phyloP scores from a whole-genome alignment of 2,888 invertebrate species.

The Rhagonycha lutea region DNA sequence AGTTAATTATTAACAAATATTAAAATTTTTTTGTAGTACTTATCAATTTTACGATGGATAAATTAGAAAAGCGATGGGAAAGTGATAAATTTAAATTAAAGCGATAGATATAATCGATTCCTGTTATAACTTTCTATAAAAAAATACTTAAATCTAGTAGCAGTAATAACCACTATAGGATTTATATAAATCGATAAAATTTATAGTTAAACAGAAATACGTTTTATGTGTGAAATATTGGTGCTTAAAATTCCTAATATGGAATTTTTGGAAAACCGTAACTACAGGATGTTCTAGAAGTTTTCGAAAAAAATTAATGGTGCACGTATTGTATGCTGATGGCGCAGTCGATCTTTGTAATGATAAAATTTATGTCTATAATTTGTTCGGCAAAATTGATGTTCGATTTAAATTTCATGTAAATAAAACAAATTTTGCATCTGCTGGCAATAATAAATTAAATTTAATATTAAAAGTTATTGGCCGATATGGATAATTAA shows the following conservation, averaged over 20 bases:
- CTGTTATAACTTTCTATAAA: not conserved
- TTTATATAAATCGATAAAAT: not conserved
- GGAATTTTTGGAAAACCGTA: not conserved
- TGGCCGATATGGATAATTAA: conserved; percentile 3
- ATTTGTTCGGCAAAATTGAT: not conserved
- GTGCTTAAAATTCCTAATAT: not conserved
- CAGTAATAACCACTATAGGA: not conserved
- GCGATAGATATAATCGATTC: not conserved
- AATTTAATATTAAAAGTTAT: not conserved
- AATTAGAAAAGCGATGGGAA: not conserved
- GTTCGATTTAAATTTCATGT: not conserved
- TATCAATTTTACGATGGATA: not conserved
- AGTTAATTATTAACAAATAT: not conserved
- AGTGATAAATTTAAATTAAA: not conserved
- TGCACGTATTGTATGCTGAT: too few relatives aligned
- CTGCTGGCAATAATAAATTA: not conserved
- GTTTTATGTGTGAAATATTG: not conserved
- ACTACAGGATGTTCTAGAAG: not conserved
- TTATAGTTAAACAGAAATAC: not conserved
- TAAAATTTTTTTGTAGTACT: not conserved
- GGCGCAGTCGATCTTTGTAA: too few relatives aligned
- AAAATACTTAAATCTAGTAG: not conserved
- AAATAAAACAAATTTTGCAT: not conserved
- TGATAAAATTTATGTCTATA: not conserved
- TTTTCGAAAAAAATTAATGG: not conserved